Conservation (phyloP, 2,113 vertebrate genomes). For the Eptatretus burgeri region DNA sequence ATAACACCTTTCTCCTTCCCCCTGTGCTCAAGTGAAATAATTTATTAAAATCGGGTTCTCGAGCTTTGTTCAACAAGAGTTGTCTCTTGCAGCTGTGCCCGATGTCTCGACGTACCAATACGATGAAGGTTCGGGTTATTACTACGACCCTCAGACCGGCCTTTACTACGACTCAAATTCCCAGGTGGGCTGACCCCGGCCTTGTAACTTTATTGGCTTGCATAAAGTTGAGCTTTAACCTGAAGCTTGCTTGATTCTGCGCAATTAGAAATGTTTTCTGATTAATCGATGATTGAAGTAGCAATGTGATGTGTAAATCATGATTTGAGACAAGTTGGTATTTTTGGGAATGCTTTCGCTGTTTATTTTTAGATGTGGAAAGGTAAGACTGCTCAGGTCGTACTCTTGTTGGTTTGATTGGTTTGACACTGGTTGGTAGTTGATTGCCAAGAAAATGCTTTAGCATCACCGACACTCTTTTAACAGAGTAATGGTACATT, state of each 20-base stretch:
- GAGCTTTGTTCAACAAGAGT: neutral
- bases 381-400: no score
- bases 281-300: no score
- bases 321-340: no score
- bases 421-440: no score
- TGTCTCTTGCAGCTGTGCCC: slow-evolving; percentile 28
- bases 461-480: no score
- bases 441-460: no score
- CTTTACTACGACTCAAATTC: slow-evolving; percentile 84
- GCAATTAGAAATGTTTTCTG: neutral
- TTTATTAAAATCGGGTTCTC: neutral
- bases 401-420: no score
- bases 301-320: no score
- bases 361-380: no score
- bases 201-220: slow-evolving; percentile 10
- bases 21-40: neutral
- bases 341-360: no score
- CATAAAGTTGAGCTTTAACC: neutral
- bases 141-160: slow-evolving; percentile 66
- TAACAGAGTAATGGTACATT: no score
- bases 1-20: no score
- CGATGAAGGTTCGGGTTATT: slow-evolving; percentile 84
- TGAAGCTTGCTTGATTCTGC: slow-evolving; percentile 6
- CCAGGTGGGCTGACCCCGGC: slow-evolving; percentile 27
- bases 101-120: slow-evolving; percentile 83